Base-by-base conservation (phyloP, 2,888 invertebrate species). In the Parapristionchus giblindavisi region DNA sequence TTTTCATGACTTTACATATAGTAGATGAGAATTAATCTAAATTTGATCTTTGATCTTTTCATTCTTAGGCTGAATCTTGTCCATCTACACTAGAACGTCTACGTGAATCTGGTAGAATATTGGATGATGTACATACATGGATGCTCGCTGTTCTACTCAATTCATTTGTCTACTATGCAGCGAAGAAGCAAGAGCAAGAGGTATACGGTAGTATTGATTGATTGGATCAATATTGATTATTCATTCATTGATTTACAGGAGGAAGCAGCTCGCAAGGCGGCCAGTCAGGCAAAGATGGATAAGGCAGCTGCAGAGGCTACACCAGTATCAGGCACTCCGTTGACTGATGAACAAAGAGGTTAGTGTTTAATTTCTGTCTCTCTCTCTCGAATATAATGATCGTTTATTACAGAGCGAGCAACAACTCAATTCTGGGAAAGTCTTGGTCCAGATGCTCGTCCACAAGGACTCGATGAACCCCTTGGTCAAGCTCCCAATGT, bases 61-160 rank as follows among this genome's bases (percentile, higher is more conserved):
- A n/a, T n/a, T n/a, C n/a, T n/a, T 56, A 71, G 70, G n/a, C 38
- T 36, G 70, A 71, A 29, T 29, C 21, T 11, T 56, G 56, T 17
- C 70, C 70, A 0, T 36, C 56, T 3, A 56, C 56, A 29, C n/a
- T 56, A 29, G 70, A 71, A 3, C 70, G 70, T 6, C 32, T 29
- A 21, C 54, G 70, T 11, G 70, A 71, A n/a, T 54, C 40, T 21
- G 56, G 70, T 17, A 24, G 70, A 38, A 29, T 71, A 17, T n/a
- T 71, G 56, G 70, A 71, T 24, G 70, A 56, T 21, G 27, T 38
- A 8, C 56, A 56, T 3, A 56, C 38, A 24, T 56, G 29, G 40
- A 43, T 71, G 29, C 11, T 71, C 21, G 54, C 56, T 2, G 29
- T 40, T 29, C 17, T 56, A 27, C 17, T 38, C 70, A 71, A 71